Conservation (phyloP, 2,113 vertebrate genomes). For the Tachysurus fulvidraco region DNA sequence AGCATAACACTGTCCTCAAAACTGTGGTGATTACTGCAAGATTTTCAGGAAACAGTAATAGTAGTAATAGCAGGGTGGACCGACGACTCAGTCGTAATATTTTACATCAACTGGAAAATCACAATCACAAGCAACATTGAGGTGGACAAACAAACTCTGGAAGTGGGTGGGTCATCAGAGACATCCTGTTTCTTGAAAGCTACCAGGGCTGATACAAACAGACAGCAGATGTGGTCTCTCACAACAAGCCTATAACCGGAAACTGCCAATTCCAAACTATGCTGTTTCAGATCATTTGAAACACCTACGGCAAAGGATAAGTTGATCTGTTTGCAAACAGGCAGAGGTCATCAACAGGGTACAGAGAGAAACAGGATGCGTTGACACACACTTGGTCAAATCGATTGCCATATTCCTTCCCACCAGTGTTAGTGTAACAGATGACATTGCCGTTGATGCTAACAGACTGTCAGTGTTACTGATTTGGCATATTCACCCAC, state of each 20-base stretch:
- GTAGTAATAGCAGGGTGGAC: not conserved
- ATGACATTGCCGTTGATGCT: not conserved
- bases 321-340: not conserved
- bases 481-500: not conserved
- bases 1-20: not conserved
- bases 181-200: not conserved
- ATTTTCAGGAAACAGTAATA: not conserved
- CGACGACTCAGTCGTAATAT: not conserved
- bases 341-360: not conserved
- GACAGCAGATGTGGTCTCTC: not conserved
- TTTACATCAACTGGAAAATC: not conserved
- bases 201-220: not conserved
- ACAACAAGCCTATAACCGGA: not conserved
- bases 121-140: not conserved
- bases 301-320: not conserved
- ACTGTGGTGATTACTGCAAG: not conserved
- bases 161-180: not conserved
- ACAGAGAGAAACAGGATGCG: not conserved
- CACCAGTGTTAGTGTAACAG: not conserved
- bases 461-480: not conserved
- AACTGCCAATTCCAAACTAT: not conserved
- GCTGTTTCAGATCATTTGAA: not conserved
- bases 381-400: not conserved
- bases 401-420: too few species aligned
- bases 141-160: not conserved